These are phyloP conservation scores for Atopsyche davidsoni DNA, from an alignment of 1,140 invertebrate species.

Conservation along the genomic window DNA sequence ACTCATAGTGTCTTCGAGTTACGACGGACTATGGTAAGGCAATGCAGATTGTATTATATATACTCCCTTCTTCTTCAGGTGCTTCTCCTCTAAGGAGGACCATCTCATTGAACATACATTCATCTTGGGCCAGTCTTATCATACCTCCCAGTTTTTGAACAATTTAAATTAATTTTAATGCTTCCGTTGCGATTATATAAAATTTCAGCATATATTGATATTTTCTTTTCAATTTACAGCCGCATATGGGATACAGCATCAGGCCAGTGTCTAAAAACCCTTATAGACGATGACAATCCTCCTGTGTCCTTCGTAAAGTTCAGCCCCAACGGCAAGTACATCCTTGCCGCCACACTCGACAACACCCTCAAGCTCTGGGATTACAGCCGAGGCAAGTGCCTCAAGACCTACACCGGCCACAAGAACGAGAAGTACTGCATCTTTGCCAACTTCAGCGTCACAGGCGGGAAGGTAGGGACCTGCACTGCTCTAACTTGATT, in stretches of 20 bases:
- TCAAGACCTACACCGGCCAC: conserved; percentile 97
- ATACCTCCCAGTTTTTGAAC: no score
- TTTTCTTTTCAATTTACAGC: conserved; percentile 60
- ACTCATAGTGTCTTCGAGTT: conserved; percentile 96
- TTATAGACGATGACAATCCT: conserved; percentile 97
- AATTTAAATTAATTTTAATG: no score
- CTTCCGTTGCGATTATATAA: no score
- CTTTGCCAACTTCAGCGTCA: conserved; percentile 99
- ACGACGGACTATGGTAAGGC: conserved; percentile 93
- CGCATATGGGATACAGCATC: conserved; percentile 99
- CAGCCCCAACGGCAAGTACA: conserved; percentile 99
- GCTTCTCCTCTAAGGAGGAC: no score
- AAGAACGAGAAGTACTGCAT: conserved; percentile 99
- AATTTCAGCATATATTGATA: no score
- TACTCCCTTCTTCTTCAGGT: no score
- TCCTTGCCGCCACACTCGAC: conserved; percentile 95
- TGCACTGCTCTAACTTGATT: no score
- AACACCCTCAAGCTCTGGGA: conserved; percentile 99
- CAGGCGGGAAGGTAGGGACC: conserved; percentile 88
- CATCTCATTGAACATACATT: no score
- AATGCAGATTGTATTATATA: conserved; percentile 16
- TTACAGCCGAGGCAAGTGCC: conserved; percentile 94
- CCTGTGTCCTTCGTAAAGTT: conserved; percentile 99
- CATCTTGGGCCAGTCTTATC: no score
- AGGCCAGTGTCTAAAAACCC: conserved; percentile 97